Conservation (phyloP, 2,888 invertebrate species). For the Parnassius mnemosyne region DNA sequence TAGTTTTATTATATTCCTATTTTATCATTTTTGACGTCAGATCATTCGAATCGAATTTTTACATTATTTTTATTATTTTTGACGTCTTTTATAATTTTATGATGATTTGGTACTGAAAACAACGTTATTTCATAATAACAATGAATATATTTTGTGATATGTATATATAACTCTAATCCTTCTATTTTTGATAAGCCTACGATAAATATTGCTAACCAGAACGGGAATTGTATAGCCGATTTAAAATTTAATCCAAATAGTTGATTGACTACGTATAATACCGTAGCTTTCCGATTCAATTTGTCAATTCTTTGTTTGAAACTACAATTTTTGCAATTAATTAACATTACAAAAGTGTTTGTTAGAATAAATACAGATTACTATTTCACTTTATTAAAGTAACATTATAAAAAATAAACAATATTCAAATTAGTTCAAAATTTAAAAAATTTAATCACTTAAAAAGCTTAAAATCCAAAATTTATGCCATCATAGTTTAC, state of each 20-base stretch:
- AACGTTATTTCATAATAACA: constrained; percentile 63
- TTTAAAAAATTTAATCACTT: constrained; percentile 6
- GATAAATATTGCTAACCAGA: constrained; percentile 64
- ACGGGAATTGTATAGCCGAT: constrained; percentile 69
- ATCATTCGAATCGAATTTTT: background rate
- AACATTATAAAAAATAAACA: background rate
- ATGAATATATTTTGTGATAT: constrained; percentile 80
- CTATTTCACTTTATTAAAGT: background rate
- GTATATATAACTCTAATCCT: constrained; percentile 75
- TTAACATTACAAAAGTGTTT: background rate
- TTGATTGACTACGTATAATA: constrained; percentile 26
- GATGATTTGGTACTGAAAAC: constrained; percentile 65
- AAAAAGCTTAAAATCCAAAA: background rate
- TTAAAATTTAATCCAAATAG: constrained; percentile 34
- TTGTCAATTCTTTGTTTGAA: constrained; percentile 13
- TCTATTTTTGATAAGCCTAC: constrained; percentile 80
- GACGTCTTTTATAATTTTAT: background rate
- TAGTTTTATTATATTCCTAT: no score
- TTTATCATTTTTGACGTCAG: no score
- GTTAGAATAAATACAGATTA: background rate
- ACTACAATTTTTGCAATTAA: constrained; percentile 26
- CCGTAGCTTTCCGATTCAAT: constrained; percentile 12
- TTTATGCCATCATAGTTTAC: constrained; percentile 13
- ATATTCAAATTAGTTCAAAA: background rate
- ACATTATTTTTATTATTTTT: constrained; percentile 16